Evolutionary conservation across 2,113 vertebrate genomes (phyloP), one percentile per base, ranked within the genome.

Genomic region (Amia ocellicauda): DNA sequence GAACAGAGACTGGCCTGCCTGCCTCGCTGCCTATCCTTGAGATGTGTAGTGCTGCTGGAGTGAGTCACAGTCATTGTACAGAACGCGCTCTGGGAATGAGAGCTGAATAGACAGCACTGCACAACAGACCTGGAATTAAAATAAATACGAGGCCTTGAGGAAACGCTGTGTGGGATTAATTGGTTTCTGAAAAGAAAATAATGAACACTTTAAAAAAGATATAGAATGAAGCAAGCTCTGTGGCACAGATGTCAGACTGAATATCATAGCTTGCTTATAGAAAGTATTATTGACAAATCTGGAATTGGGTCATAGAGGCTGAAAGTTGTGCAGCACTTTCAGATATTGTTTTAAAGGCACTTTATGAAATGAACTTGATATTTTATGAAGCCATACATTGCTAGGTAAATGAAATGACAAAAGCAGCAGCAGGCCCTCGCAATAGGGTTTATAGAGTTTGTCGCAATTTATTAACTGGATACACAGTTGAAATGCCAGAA

Each of bases 11-110:
- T 29, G n/a, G 36, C 51, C 22, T 13, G 14, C 62, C 29, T 3
- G 42, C 50, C 47, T 53, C 19, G 1, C 50, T 52, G 26, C 22
- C 16, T 16, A 20, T 19, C 64, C 64, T 66, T 66, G 56, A 52
- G 56, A 22, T 11, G 42, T n/a, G n/a, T 16, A n/a, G 13, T 47
- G 13, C 43, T 47, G 43, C 13, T 8, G 14, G 43, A 47, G 19
- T 52, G 45, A 43, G 16, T 17, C 45, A 58, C 11, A n/a, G n/a
- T 7, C 56, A 22, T 23, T 10, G 56, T 14, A 9, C 22, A 17
- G 54, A 29, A 53, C 16, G 29, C 20, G 23, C n/a, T 9, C 7
- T 26, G 51, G 31, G 62, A 41, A 28, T 27, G 26, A 17, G 27
- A 2, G 27, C 14, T 36, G 27, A 54, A 47, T 47, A 47, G 54